Evolutionary conservation across 2,888 invertebrate species (phyloP).

Genomic region (Cantharis rustica): DNA sequence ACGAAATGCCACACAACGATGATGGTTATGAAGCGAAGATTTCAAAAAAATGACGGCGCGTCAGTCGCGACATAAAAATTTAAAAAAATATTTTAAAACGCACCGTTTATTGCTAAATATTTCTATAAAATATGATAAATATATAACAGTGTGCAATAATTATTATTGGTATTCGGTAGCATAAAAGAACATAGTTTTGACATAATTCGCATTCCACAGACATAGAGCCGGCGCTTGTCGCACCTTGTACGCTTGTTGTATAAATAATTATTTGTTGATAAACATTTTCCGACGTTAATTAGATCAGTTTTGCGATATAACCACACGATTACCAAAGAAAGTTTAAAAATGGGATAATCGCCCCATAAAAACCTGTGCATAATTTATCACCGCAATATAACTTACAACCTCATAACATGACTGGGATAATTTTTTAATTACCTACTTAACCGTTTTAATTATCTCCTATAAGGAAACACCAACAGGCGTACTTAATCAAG

Average conservation of each 20-base stretch:
- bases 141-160: neutral
- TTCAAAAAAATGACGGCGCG: neutral
- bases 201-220: conserved; percentile 38
- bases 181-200: conserved; percentile 19
- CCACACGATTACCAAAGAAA: neutral
- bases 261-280: conserved; percentile 34
- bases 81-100: too few relatives aligned
- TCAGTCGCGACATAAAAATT: neutral
- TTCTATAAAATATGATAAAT: neutral
- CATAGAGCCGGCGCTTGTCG: conserved; percentile 41
- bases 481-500: neutral
- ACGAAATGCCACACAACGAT: neutral
- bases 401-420: neutral
- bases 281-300: conserved; percentile 14
- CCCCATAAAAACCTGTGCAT: neutral
- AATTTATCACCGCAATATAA: neutral
- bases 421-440: neutral
- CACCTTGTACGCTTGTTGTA: conserved; percentile 34
- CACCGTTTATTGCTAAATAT: neutral
- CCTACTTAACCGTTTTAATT: neutral
- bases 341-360: neutral
- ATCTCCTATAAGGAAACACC: neutral
- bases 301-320: neutral
- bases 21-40: neutral
- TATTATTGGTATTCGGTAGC: neutral